Conservation (phyloP, 2,797 vertebrate species). For the Alca torda region DNA sequence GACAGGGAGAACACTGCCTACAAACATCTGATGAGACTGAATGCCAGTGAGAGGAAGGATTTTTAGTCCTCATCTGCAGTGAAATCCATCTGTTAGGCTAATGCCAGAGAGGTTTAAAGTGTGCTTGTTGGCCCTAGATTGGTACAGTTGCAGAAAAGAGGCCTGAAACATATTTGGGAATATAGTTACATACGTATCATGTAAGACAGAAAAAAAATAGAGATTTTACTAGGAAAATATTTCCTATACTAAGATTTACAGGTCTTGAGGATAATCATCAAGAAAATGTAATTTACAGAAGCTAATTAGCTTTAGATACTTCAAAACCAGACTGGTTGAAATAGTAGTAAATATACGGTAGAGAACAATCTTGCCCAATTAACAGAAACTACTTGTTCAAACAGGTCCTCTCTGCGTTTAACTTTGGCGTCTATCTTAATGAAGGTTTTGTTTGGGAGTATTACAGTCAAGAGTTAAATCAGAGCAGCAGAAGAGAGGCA, state of each 20-base stretch:
- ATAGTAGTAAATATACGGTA: not conserved
- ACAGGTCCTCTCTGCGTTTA: slow-evolving; percentile 20
- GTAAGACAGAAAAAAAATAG: not conserved
- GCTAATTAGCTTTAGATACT: slow-evolving; percentile 40
- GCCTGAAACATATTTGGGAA: not conserved
- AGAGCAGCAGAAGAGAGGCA: slow-evolving; percentile 27
- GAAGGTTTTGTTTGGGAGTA: slow-evolving; percentile 35
- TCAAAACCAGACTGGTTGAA: slow-evolving; percentile 27
- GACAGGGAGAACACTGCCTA: not conserved
- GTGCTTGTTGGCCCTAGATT: not conserved
- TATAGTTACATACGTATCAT: not conserved
- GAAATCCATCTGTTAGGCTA: not conserved
- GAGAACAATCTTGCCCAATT: slow-evolving; percentile 23
- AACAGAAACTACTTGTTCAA: slow-evolving; percentile 47
- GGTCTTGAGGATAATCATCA: slow-evolving; percentile 3
- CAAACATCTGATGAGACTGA: not conserved
- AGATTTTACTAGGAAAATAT: not conserved
- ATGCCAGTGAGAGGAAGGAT: not conserved
- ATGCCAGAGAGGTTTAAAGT: not conserved
- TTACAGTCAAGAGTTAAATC: slow-evolving; percentile 44
- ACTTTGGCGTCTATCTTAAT: slow-evolving; percentile 44
- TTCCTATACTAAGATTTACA: not conserved
- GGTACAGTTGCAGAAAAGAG: not conserved
- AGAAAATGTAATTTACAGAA: slow-evolving; percentile 15
- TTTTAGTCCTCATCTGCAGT: not conserved